Evolutionary conservation across 1,140 invertebrate species (phyloP).

Genomic region (Euura lappo): DNA sequence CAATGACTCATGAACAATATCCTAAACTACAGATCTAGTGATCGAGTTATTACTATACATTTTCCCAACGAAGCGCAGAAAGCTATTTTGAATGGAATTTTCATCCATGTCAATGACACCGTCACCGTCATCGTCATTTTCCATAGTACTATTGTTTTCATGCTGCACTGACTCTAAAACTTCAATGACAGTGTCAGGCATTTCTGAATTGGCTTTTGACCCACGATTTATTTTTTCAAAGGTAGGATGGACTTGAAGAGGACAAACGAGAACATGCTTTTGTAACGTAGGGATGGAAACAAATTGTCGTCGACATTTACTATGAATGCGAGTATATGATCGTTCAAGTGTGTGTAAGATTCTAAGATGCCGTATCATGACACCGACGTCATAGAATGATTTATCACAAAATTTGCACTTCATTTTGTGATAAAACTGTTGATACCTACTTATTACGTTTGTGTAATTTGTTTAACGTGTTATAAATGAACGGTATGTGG

Average conservation of each 20-base stretch:
- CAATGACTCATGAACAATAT: not conserved
- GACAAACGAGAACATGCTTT: slow-evolving; percentile 7
- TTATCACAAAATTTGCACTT: no score
- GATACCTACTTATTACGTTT: no score
- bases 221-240: slow-evolving; percentile 12
- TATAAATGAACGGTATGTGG: no score
- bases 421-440: no score
- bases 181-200: not conserved
- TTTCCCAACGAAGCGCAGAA: slow-evolving; percentile 7
- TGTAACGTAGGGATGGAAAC: slow-evolving; percentile 11
- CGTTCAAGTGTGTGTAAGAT: no score
- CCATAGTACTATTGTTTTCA: slow-evolving; percentile 9
- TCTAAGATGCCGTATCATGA: no score
- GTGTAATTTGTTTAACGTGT: no score
- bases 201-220: slow-evolving; percentile 15
- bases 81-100: slow-evolving; percentile 11
- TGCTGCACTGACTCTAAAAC: no score
- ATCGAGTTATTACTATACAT: not conserved
- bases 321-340: no score
- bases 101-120: not conserved
- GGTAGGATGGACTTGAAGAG: no score
- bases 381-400: no score
- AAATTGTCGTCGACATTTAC: not conserved
- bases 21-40: not conserved
- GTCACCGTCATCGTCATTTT: slow-evolving; percentile 1